phyloP scores from a whole-genome alignment of 2,797 vertebrate genomes.

The Spea hammondii region DNA sequence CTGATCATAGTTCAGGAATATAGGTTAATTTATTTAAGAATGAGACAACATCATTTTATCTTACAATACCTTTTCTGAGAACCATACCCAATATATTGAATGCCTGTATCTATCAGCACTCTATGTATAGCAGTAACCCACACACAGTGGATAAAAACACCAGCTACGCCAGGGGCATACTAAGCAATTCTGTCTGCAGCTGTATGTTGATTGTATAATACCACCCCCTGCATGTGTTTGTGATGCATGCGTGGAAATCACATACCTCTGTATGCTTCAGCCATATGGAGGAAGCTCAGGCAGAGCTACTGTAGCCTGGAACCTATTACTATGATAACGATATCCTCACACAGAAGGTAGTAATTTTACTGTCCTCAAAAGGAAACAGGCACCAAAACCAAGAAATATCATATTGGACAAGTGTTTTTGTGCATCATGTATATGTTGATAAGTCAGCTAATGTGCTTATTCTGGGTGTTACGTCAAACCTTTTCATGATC shows the following conservation, averaged over 20 bases:
- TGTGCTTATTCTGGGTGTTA: neutral
- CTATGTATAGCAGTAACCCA: too few species aligned
- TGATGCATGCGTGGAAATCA: slow-evolving; percentile 18
- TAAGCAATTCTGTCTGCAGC: too few species aligned
- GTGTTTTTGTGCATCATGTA: slow-evolving; percentile 5
- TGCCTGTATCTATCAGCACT: too few species aligned
- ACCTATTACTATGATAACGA: slow-evolving; percentile 23
- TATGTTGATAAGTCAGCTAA: slow-evolving; percentile 4
- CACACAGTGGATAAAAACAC: too few species aligned
- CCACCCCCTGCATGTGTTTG: slow-evolving; percentile 7
- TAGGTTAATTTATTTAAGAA: too few species aligned
- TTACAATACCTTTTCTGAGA: too few species aligned
- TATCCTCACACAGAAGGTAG: slow-evolving; percentile 32
- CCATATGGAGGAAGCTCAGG: slow-evolving; percentile 32
- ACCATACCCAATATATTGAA: too few species aligned
- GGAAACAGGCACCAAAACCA: slow-evolving; percentile 13
- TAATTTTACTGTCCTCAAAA: slow-evolving; percentile 27
- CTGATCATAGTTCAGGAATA: too few species aligned
- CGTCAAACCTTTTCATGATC: too few species aligned
- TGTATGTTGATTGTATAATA: neutral
- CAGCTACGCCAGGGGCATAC: too few species aligned
- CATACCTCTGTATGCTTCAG: slow-evolving; percentile 27
- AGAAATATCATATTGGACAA: slow-evolving; percentile 26
- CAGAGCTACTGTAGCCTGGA: slow-evolving; percentile 37
- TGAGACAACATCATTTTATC: too few species aligned